Evolutionary conservation across 2,113 vertebrate species (phyloP).

Genomic region (Podarcis muralis): DNA sequence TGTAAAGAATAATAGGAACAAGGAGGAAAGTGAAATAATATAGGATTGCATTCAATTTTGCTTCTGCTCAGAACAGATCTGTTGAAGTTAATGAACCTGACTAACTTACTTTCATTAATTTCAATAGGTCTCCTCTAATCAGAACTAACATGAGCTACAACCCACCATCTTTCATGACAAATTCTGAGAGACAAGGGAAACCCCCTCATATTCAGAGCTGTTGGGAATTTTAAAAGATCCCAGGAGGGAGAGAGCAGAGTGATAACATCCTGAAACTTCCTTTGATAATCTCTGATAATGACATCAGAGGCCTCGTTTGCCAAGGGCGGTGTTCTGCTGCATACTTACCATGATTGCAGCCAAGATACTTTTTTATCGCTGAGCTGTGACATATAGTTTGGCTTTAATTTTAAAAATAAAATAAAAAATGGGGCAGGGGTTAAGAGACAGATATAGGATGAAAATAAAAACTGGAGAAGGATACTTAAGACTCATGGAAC

Average conservation of each 20-base stretch:
- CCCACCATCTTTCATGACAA: too few relatives aligned
- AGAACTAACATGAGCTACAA: too few relatives aligned
- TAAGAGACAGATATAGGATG: neutral
- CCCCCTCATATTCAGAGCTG: neutral
- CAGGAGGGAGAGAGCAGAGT: neutral
- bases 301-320: neutral
- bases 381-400: neutral
- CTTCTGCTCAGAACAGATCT: too few relatives aligned
- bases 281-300: neutral
- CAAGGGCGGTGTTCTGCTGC: neutral
- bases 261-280: neutral
- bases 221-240: neutral
- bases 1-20: too few relatives aligned
- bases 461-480: neutral
- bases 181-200: neutral
- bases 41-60: too few relatives aligned
- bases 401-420: neutral
- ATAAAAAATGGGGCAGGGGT: neutral
- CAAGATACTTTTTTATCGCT: neutral
- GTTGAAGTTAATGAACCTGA: too few relatives aligned
- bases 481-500: neutral
- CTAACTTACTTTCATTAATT: too few relatives aligned
- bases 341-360: neutral
- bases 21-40: too few relatives aligned
- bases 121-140: too few relatives aligned